Conservation (phyloP, 2,113 vertebrate genomes). For the Alligator mississippiensis region DNA sequence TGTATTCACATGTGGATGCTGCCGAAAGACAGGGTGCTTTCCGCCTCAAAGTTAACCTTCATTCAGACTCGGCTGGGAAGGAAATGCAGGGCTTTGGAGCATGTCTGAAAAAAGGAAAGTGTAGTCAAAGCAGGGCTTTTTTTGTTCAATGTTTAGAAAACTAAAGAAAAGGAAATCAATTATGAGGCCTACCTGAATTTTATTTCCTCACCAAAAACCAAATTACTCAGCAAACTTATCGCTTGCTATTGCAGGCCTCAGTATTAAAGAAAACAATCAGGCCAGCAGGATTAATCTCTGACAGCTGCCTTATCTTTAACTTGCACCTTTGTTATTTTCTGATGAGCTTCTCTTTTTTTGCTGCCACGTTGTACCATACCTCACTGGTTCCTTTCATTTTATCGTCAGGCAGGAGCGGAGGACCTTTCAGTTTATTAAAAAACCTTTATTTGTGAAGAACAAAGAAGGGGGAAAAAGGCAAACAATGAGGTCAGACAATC, state of each 20-base stretch:
- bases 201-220: slow-evolving; percentile 98
- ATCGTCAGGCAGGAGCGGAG: slow-evolving; percentile 92
- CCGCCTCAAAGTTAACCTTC: background rate
- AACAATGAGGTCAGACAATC: slow-evolving; percentile 99
- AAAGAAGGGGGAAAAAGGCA: slow-evolving; percentile 93
- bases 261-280: slow-evolving; percentile 99
- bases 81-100: background rate
- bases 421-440: slow-evolving; percentile 99
- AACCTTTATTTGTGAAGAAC: slow-evolving; percentile 99
- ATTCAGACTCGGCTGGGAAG: background rate
- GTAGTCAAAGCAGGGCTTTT: slow-evolving; percentile 86
- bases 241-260: slow-evolving; percentile 97
- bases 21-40: background rate
- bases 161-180: slow-evolving; percentile 97
- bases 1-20: background rate
- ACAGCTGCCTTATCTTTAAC: slow-evolving; percentile 99
- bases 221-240: slow-evolving; percentile 99
- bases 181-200: slow-evolving; percentile 99
- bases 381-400: slow-evolving; percentile 99
- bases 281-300: slow-evolving; percentile 99
- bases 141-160: slow-evolving; percentile 90
- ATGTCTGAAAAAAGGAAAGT: slow-evolving; percentile 67
- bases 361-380: slow-evolving; percentile 98
- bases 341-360: slow-evolving; percentile 97
- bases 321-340: slow-evolving; percentile 99